phyloP scores from a whole-genome alignment of 2,113 vertebrate genomes.

The Tragulus kanchil region DNA sequence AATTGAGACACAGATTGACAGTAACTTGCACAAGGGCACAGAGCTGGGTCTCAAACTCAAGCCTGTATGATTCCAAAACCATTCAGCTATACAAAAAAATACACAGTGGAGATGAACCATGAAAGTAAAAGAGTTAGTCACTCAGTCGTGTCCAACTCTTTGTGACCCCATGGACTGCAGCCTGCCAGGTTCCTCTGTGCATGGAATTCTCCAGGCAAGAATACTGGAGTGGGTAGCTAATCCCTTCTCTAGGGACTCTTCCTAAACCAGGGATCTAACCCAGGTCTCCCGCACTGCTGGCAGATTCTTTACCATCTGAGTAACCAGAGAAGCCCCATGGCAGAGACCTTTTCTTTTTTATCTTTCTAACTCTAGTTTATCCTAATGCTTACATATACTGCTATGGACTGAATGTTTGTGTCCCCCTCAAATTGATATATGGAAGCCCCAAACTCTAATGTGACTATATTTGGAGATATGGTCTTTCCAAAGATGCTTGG shows the following conservation, averaged over 20 bases:
- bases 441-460: too few species aligned
- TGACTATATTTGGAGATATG: too few species aligned
- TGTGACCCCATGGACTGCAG: not conserved
- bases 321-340: not conserved
- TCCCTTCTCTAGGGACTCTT: not conserved
- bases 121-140: not conserved
- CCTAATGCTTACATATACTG: too few species aligned
- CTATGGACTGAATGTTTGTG: too few species aligned
- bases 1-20: not conserved
- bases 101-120: conserved; percentile 4
- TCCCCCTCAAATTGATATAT: too few species aligned
- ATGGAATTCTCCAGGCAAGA: not conserved
- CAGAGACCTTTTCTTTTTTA: too few species aligned
- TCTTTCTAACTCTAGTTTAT: too few species aligned
- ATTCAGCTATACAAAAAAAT: not conserved
- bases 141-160: not conserved
- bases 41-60: not conserved
- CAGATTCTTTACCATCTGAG: not conserved
- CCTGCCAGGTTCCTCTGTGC: not conserved
- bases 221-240: not conserved
- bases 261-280: not conserved
- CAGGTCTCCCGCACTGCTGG: not conserved
- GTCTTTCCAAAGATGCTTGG: too few species aligned
- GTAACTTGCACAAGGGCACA: not conserved
- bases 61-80: not conserved